Percentiles rank a stretch among this genome's conserved stretches.
Evolutionary conservation across 2,797 vertebrate species (phyloP).

Genomic region (Sardinella longiceps): DNA sequence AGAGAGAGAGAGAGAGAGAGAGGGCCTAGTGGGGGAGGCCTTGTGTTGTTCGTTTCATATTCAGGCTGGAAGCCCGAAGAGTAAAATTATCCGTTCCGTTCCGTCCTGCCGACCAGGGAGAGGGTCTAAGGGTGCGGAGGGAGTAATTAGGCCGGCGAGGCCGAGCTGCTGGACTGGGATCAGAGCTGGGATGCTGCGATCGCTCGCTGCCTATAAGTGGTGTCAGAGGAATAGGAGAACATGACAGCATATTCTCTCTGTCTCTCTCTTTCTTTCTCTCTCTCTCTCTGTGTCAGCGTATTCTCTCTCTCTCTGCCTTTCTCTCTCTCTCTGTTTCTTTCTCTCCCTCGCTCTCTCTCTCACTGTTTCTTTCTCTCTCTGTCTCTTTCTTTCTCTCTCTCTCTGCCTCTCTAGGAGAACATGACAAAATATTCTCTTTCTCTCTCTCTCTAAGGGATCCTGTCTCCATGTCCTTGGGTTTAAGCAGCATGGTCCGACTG

Average conservation of each 20-base stretch:
- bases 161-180: slow-evolving; percentile 26
- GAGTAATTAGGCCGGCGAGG: not conserved
- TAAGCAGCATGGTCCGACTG: no score
- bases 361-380: not conserved
- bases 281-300: not conserved
- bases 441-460: not conserved
- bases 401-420: not conserved
- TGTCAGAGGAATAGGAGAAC: not conserved
- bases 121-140: not conserved
- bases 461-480: no score
- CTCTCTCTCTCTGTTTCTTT: not conserved
- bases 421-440: not conserved
- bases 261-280: not conserved
- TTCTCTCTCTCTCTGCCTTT: not conserved
- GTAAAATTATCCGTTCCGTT: not conserved
- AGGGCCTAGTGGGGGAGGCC: slow-evolving; percentile 31
- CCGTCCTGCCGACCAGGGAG: not conserved
- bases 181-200: not conserved
- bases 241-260: not conserved
- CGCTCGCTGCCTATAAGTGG: not conserved
- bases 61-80: slow-evolving; percentile 8
- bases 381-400: no score
- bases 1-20: slow-evolving; percentile 23
- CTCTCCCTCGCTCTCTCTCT: not conserved
- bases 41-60: slow-evolving; percentile 47